Percentiles rank a stretch among this genome's conserved stretches.
Evolutionary conservation across 2,797 vertebrate genomes (phyloP).

Genomic region (Phrynocephalus guinanensis): DNA sequence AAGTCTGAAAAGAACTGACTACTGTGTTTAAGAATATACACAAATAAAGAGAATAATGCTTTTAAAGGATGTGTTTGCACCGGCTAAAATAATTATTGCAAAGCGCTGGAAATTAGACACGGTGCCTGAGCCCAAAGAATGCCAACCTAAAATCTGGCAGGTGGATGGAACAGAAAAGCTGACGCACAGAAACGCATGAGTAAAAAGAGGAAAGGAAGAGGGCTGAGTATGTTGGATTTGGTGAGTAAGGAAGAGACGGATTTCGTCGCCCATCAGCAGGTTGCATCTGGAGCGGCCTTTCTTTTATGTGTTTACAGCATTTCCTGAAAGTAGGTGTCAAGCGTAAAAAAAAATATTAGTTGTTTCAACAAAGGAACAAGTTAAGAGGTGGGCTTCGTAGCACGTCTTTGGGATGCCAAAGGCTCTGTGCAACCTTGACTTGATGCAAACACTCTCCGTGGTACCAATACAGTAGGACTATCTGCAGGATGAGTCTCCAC

Average conservation of each 20-base stretch:
- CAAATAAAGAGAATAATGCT: background rate
- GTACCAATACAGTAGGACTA: background rate
- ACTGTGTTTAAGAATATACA: background rate
- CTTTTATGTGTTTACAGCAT: background rate
- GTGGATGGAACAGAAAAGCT: conserved; percentile 6
- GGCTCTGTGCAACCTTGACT: background rate
- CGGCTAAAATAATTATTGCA: conserved; percentile 18
- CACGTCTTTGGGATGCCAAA: background rate
- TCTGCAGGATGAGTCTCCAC: too few relatives aligned
- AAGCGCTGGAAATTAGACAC: conserved; percentile 24
- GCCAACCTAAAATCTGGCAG: conserved; percentile 13
- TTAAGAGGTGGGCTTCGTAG: too few relatives aligned
- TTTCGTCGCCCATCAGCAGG: background rate
- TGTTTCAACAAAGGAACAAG: too few relatives aligned
- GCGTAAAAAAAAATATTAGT: background rate
- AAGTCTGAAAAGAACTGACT: background rate
- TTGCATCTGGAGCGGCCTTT: background rate
- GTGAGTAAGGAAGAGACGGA: too few relatives aligned
- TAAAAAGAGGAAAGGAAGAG: background rate
- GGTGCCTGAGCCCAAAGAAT: background rate
- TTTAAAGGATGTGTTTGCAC: background rate
- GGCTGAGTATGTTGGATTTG: background rate
- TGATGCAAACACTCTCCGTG: background rate
- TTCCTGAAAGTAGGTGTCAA: background rate
- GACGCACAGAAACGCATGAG: background rate